Percentiles rank a stretch among this genome's conserved stretches.
Conservation (phyloP, 2,888 invertebrate species). For the Drosophila mulleri region DNA sequence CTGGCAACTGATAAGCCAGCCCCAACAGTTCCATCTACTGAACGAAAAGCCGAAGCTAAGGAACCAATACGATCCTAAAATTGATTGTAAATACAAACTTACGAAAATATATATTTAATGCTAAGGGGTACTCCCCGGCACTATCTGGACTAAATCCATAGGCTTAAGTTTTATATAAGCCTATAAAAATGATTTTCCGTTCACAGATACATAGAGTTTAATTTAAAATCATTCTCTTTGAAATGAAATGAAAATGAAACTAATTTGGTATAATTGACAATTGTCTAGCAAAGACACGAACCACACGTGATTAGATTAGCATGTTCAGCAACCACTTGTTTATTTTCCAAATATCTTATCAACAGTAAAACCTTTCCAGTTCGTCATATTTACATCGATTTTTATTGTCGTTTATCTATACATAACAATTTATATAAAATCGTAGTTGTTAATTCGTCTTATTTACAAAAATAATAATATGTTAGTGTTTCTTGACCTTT, state of each 20-base stretch:
- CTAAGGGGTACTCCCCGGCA: not conserved
- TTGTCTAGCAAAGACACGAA: conserved; percentile 2
- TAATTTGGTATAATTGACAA: not conserved
- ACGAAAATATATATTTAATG: conserved; percentile 18
- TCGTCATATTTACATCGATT: not conserved
- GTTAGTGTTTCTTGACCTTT: conserved; percentile 63
- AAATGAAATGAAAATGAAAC: no score
- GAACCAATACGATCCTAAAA: conserved; percentile 64
- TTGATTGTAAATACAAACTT: conserved; percentile 9
- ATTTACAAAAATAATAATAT: conserved; percentile 12
- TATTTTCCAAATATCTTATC: not conserved
- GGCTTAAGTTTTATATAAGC: not conserved
- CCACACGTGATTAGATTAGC: conserved; percentile 7
- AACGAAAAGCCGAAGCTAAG: conserved; percentile 32
- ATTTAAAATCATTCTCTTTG: no score
- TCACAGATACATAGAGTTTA: no score
- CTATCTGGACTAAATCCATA: not conserved
- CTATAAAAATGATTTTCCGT: no score
- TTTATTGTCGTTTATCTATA: conserved; percentile 10
- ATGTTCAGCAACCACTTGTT: not conserved
- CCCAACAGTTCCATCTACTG: conserved; percentile 17
- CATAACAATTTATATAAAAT: conserved; percentile 13
- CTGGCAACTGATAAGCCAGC: conserved; percentile 31
- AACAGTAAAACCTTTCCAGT: not conserved
- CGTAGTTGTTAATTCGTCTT: conserved; percentile 17